These are phyloP conservation scores for Elgonia sp. DNA, from an alignment of 2,888 invertebrate genomes.

Conservation along the genomic window DNA sequence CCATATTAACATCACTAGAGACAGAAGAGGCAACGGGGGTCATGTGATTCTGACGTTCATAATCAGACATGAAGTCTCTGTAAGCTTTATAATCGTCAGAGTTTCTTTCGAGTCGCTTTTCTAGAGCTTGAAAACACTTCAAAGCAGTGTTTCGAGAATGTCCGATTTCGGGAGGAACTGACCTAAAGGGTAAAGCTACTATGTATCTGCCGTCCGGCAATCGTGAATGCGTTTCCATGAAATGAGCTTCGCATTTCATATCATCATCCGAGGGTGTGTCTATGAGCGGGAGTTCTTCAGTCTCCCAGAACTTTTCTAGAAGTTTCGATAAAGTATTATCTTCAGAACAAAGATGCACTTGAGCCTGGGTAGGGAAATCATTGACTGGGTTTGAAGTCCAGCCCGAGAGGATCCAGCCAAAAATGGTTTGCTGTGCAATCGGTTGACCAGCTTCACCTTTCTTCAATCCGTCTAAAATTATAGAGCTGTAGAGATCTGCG, in stretches of 20 bases:
- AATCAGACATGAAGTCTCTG: neutral
- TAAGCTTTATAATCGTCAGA: neutral
- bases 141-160: neutral
- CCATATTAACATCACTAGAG: neutral
- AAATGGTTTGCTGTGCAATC: neutral
- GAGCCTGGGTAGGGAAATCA: neutral
- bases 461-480: neutral
- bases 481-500: neutral
- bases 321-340: neutral
- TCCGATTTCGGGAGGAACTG: neutral
- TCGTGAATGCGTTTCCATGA: neutral
- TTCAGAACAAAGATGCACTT: neutral
- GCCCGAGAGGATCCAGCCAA: neutral
- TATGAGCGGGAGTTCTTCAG: neutral
- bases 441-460: neutral
- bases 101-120: neutral
- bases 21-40: neutral
- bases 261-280: neutral
- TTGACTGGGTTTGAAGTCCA: neutral
- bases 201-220: neutral
- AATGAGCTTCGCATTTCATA: neutral
- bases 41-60: neutral
- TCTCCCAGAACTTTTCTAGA: neutral
- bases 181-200: neutral
- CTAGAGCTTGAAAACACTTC: neutral